These are phyloP conservation scores for Capricornis sumatraensis DNA, from an alignment of 2,113 vertebrate species.

Conservation along the genomic window DNA sequence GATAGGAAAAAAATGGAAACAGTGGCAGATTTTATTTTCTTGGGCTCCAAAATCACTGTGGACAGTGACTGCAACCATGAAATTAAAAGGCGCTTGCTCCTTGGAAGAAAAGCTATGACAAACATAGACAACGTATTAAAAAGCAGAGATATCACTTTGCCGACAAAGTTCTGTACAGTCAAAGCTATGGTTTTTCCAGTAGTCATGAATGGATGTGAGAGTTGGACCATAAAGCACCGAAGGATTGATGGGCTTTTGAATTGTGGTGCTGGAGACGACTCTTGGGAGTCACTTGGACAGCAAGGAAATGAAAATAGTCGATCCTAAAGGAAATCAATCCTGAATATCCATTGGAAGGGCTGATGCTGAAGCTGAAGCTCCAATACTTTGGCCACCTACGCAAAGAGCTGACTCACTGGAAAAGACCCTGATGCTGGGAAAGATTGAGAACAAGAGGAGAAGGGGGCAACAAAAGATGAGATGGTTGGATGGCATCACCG, in stretches of 20 bases:
- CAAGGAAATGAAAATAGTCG: neutral
- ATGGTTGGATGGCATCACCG: accelerated
- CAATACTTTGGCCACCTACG: neutral
- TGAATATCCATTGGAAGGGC: neutral
- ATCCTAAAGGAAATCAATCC: neutral
- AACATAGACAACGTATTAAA: neutral
- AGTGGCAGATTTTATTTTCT: neutral
- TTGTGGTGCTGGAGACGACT: neutral
- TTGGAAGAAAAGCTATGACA: neutral
- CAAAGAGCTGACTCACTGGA: neutral
- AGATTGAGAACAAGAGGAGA: neutral
- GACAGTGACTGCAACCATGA: neutral
- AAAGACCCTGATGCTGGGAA: neutral
- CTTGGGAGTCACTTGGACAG: neutral
- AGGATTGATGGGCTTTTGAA: neutral
- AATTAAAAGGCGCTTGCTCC: neutral
- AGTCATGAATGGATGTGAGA: neutral
- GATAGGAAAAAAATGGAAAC: neutral
- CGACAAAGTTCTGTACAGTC: neutral
- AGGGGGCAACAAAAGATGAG: neutral
- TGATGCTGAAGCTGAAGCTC: neutral
- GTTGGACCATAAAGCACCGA: neutral
- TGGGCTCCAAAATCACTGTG: neutral
- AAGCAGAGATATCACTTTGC: neutral
- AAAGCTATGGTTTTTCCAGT: neutral